phyloP scores from a whole-genome alignment of 2,797 vertebrate species.

The Rhinogobio ventralis region DNA sequence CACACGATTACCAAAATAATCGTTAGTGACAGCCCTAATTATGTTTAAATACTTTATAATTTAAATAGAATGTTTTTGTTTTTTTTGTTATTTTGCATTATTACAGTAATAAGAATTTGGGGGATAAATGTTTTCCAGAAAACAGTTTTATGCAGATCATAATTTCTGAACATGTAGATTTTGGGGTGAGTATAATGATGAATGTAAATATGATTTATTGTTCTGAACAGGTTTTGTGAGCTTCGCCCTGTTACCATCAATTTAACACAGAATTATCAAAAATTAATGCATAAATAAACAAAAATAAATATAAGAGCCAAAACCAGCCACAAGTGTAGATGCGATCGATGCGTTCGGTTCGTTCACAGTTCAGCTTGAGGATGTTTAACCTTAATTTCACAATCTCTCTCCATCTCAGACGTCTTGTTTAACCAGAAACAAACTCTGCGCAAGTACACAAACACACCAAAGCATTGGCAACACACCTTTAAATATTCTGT shows the following conservation, averaged over 20 bases:
- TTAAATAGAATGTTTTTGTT: not conserved
- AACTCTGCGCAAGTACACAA: not conserved
- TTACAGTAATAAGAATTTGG: not conserved
- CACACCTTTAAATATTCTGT: no score
- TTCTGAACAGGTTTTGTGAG: not conserved
- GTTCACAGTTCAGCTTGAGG: slow-evolving; percentile 57
- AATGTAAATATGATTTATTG: no score
- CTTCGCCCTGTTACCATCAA: not conserved
- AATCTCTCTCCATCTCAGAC: not conserved
- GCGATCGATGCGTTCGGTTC: slow-evolving; percentile 34
- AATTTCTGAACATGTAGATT: not conserved
- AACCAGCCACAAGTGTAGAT: slow-evolving; percentile 40
- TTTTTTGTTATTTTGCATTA: no score
- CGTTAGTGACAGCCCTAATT: no score
- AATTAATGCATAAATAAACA: slow-evolving; percentile 43
- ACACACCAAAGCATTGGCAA: not conserved
- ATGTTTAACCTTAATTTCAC: slow-evolving; percentile 25
- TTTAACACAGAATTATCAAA: slow-evolving; percentile 35
- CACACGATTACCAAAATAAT: no score
- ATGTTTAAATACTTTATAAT: no score
- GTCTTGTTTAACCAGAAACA: not conserved
- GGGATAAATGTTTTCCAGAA: not conserved
- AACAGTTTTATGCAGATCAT: not conserved
- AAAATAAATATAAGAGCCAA: slow-evolving; percentile 60
- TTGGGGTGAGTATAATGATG: not conserved